A percentile compares a stretch with the other conserved stretches of the same genome.
Conservation (phyloP, 2,797 vertebrate species). For the Silurus lanzhouensis region DNA sequence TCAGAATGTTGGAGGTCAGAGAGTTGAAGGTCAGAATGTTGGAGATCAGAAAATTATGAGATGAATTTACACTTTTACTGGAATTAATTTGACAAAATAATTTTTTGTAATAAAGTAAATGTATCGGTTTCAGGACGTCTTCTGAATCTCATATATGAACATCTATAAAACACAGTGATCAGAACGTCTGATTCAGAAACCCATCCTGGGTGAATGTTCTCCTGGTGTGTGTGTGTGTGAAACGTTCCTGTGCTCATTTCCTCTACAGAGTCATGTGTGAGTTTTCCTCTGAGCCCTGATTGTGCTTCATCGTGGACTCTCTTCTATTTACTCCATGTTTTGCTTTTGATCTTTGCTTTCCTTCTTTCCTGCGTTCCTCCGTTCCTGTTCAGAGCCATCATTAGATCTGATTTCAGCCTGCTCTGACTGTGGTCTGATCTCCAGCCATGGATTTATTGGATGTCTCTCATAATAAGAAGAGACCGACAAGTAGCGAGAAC, state of each 20-base stretch:
- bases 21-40: too few relatives aligned
- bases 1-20: too few relatives aligned
- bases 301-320: neutral
- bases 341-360: neutral
- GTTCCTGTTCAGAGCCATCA: neutral
- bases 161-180: too few relatives aligned
- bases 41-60: too few relatives aligned
- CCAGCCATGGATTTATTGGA: neutral
- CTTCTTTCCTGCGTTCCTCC: too few relatives aligned
- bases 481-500: neutral
- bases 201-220: too few relatives aligned
- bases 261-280: neutral
- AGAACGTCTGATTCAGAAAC: too few relatives aligned
- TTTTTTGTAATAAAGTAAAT: too few relatives aligned
- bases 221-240: neutral
- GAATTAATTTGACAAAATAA: too few relatives aligned
- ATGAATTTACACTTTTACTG: too few relatives aligned
- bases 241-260: neutral
- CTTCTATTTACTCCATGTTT: neutral
- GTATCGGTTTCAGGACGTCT: too few relatives aligned
- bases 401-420: neutral
- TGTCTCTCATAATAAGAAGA: neutral
- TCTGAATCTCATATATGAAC: too few relatives aligned
- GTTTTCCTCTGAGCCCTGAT: neutral
- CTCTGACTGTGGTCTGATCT: neutral